Base-by-base conservation (phyloP, 2,113 vertebrate genomes). In the Uria lomvia region DNA sequence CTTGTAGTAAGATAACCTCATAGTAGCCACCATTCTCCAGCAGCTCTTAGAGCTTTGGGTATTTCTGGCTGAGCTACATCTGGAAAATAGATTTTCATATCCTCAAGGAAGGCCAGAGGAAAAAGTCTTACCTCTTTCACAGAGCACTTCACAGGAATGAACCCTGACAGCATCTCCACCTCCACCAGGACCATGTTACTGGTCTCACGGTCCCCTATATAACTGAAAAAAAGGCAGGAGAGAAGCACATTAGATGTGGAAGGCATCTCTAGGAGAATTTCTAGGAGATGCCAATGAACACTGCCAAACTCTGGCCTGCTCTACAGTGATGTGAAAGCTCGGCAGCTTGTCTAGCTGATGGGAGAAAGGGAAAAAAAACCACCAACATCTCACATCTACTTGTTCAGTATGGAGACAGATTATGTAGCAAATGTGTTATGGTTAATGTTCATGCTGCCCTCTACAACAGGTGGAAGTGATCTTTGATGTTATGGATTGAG, bases 131-230 rank as follows among this genome's bases (percentile, higher is more conserved):
- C 95, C 11, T 4, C 63, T 74, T 73, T 55, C 83, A 96, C 45
- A 55, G 93, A 96, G 32, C 27, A 91, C 65, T 84, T 94, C 52
- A 80, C 7, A 62, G 95, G 75, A 88, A 91, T 77, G 89, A 95
- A 96, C 23, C 92, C 95, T 77, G 96, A 96, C 21, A 96, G 65
- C 93, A 95, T 92, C 59, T 92, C 94, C 68, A 92, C 63, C 15
- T 95, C 92, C 47, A 96, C 26, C 50, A 97, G 42, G 38, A 72
- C 95, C 96, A 96, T 96, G 43, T 96, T 97, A 86, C 88, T 97
- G 0, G n/a, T 96, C 26, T 74, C 72, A 50, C 59, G 76, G 20
- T 91, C 29, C 38, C 95, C 95, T 43, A 21, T 5, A 2, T 96
- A 96, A 30, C 95, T 96, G 83, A 50, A 90, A n/a, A 47, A 49